Conservation (phyloP, 2,888 invertebrate species). For the Conus canariensis region DNA sequence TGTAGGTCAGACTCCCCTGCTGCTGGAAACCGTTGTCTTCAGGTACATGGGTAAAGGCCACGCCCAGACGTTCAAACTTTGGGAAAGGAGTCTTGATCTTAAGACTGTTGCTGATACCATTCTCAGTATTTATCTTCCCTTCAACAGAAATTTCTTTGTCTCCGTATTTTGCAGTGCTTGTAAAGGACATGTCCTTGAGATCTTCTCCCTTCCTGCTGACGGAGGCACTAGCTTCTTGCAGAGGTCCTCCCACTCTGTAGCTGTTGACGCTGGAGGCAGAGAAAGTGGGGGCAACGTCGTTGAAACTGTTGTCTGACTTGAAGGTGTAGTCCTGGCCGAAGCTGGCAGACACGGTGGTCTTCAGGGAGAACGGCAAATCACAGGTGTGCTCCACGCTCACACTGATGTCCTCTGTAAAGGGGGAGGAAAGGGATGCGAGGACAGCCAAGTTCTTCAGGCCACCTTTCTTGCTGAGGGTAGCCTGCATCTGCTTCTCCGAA, state of each 20-base stretch:
- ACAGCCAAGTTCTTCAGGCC: slow-evolving; percentile 15
- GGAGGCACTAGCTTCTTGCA: not conserved
- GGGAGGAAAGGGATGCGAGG: slow-evolving; percentile 10
- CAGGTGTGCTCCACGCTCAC: slow-evolving; percentile 11
- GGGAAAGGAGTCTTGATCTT: slow-evolving; percentile 38
- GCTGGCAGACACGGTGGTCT: slow-evolving; percentile 35
- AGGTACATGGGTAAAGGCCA: not conserved
- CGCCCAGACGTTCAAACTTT: slow-evolving; percentile 24
- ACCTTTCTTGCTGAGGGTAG: slow-evolving; percentile 28
- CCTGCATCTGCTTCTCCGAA: not conserved
- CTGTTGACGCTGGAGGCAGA: slow-evolving; percentile 29
- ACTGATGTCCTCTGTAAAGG: slow-evolving; percentile 30
- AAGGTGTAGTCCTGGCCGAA: slow-evolving; percentile 32
- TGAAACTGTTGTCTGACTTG: slow-evolving; percentile 3
- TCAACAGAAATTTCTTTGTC: slow-evolving; percentile 32
- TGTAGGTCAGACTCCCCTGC: slow-evolving; percentile 19
- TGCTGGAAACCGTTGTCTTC: not conserved
- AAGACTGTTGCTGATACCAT: slow-evolving; percentile 19
- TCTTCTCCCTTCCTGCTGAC: slow-evolving; percentile 29
- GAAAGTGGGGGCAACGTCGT: slow-evolving; percentile 7
- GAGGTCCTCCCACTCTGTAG: slow-evolving; percentile 31
- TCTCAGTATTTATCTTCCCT: slow-evolving; percentile 15
- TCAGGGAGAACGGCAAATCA: slow-evolving; percentile 28
- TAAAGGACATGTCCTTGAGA: slow-evolving; percentile 22
- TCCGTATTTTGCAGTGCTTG: slow-evolving; percentile 4